Conservation (phyloP, 2,113 vertebrate genomes). For the Gopherus evgoodei region DNA sequence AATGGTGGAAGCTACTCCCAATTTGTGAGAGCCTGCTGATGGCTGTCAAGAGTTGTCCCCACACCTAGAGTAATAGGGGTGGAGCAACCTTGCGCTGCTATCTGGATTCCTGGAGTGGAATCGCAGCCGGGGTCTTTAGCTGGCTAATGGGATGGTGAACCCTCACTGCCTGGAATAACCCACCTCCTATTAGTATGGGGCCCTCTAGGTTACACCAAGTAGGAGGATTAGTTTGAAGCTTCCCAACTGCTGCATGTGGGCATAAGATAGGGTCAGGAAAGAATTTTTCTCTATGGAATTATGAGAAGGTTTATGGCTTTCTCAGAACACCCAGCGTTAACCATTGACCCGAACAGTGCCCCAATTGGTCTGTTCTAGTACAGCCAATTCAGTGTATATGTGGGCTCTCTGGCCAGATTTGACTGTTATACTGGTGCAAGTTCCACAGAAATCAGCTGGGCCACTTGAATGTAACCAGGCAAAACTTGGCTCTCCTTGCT, state of each 20-base stretch:
- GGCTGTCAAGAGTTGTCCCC: not conserved
- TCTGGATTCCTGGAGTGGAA: not conserved
- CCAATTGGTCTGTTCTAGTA: not conserved
- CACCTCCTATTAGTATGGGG: fast-evolving
- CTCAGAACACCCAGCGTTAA: not conserved
- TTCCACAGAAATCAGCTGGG: not conserved
- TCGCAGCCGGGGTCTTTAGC: fast-evolving
- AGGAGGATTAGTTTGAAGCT: fast-evolving
- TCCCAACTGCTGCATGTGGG: not conserved
- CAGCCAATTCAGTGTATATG: not conserved
- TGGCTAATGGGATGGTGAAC: fast-evolving
- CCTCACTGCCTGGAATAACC: fast-evolving
- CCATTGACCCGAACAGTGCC: not conserved
- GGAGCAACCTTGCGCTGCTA: not conserved
- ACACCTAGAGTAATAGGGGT: fast-evolving
- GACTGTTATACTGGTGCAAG: not conserved
- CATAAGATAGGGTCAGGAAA: not conserved
- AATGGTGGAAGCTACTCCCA: not conserved
- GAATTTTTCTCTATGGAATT: fast-evolving
- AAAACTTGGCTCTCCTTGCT: not conserved
- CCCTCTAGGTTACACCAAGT: too few relatives aligned
- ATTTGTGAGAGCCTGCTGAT: not conserved
- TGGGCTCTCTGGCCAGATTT: not conserved
- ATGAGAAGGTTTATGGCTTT: not conserved
- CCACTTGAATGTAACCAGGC: not conserved